phyloP scores from a whole-genome alignment of 2,797 vertebrate species.

The Phoxinus dragarum region DNA sequence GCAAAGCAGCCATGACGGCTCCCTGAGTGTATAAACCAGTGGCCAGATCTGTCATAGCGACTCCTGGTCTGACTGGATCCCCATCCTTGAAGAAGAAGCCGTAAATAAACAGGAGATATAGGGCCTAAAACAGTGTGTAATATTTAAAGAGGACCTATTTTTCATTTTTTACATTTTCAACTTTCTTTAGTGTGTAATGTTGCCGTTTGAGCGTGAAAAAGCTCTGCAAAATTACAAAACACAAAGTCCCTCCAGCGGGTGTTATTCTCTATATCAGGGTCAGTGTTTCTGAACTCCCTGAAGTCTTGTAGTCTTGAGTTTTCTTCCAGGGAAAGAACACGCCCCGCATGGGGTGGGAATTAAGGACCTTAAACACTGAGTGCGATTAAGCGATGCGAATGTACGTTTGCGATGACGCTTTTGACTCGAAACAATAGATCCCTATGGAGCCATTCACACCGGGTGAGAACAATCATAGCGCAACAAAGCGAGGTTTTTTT shows the following conservation, averaged over 20 bases:
- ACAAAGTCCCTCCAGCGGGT: neutral
- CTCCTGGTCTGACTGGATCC: conserved; percentile 90
- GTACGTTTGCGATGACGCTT: neutral
- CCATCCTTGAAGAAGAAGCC: conserved; percentile 76
- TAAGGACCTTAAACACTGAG: neutral
- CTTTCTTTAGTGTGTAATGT: neutral
- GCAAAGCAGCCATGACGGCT: conserved; percentile 91
- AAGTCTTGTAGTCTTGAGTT: neutral
- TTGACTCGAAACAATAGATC: neutral
- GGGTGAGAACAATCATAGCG: neutral
- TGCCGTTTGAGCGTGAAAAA: neutral
- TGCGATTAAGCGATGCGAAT: neutral
- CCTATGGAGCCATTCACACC: neutral
- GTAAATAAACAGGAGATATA: conserved; percentile 31
- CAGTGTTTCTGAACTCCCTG: neutral
- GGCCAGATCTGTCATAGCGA: conserved; percentile 96
- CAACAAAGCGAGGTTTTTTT: neutral
- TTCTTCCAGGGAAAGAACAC: neutral
- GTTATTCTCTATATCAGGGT: neutral
- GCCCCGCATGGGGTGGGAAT: neutral
- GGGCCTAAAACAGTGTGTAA: neutral
- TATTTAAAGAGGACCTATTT: neutral
- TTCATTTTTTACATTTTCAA: neutral
- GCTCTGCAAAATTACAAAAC: neutral
- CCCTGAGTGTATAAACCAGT: conserved; percentile 90